A percentile compares a stretch with the other conserved stretches of the same genome.
phyloP scores from a whole-genome alignment of 2,113 vertebrate genomes.

The Trichechus manatus region DNA sequence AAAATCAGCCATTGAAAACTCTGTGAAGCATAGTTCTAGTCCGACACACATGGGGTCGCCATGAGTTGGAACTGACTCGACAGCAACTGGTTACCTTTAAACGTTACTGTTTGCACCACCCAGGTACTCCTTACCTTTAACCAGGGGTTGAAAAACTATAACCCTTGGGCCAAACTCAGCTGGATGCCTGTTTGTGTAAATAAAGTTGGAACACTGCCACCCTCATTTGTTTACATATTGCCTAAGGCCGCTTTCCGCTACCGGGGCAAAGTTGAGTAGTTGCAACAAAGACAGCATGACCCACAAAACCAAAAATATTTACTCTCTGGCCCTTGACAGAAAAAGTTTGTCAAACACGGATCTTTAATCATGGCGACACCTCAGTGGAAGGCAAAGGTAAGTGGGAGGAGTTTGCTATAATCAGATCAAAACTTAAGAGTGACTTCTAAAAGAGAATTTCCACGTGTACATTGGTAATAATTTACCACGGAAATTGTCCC shows the following conservation, averaged over 20 bases:
- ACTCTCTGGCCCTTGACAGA: background rate
- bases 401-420: background rate
- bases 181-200: background rate
- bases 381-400: conserved; percentile 8
- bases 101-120: background rate
- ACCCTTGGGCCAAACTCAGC: background rate
- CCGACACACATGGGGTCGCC: background rate
- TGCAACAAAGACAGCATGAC: background rate
- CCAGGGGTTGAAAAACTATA: background rate
- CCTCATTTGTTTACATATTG: background rate
- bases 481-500: background rate
- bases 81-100: background rate
- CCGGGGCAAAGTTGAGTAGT: background rate
- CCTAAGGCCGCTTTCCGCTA: conserved; percentile 1
- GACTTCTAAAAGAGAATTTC: background rate
- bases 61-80: background rate
- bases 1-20: background rate
- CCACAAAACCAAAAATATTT: conserved; percentile 56
- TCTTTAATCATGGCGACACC: background rate
- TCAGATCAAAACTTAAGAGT: background rate
- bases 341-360: background rate
- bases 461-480: background rate
- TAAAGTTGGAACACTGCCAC: background rate
- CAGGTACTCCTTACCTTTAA: background rate
- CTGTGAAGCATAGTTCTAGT: background rate